A percentile compares a stretch with the other conserved stretches of the same genome.
phyloP scores from a whole-genome alignment of 2,888 invertebrate genomes.

The Caenorhabditis wallacei region DNA sequence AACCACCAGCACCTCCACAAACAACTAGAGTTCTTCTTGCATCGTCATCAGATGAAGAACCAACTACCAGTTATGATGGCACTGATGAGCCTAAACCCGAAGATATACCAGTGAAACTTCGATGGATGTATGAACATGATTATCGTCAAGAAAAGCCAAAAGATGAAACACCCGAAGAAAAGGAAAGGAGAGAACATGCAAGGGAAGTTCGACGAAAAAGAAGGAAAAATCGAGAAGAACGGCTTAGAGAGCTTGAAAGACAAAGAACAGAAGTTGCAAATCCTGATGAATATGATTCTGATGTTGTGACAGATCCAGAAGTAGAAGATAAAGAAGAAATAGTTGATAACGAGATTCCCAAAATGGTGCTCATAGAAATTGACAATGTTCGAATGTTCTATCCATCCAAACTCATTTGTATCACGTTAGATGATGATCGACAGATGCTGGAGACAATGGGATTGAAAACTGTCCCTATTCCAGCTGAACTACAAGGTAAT shows the following conservation, averaged over 20 bases:
- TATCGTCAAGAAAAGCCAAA: constrained; percentile 35
- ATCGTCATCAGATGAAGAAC: constrained; percentile 48
- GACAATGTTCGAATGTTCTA: constrained; percentile 96
- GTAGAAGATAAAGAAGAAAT: constrained; percentile 14
- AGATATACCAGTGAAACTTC: constrained; percentile 9
- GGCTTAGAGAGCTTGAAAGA: constrained; percentile 9
- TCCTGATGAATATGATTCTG: constrained; percentile 53
- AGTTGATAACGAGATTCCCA: constrained; percentile 66
- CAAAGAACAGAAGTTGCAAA: constrained; percentile 28
- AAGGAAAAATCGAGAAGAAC: constrained; percentile 36
- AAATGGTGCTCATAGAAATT: constrained; percentile 84
- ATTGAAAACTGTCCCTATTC: constrained; percentile 20
- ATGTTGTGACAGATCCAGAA: constrained; percentile 39
- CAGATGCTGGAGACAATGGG: constrained; percentile 51
- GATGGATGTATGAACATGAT: constrained; percentile 53
- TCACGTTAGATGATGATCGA: constrained; percentile 89
- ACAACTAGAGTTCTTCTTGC: constrained; percentile 23
- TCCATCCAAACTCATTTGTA: constrained; percentile 94
- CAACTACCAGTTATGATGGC: not conserved
- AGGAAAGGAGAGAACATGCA: constrained; percentile 25
- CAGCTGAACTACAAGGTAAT: constrained; percentile 76
- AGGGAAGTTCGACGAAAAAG: constrained; percentile 35
- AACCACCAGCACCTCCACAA: constrained; percentile 14
- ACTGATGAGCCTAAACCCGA: constrained; percentile 12
- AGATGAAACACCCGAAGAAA: constrained; percentile 31